These are phyloP conservation scores for Darevskia nairensis DNA, from an alignment of 2,797 vertebrate species.

Conservation along the genomic window DNA sequence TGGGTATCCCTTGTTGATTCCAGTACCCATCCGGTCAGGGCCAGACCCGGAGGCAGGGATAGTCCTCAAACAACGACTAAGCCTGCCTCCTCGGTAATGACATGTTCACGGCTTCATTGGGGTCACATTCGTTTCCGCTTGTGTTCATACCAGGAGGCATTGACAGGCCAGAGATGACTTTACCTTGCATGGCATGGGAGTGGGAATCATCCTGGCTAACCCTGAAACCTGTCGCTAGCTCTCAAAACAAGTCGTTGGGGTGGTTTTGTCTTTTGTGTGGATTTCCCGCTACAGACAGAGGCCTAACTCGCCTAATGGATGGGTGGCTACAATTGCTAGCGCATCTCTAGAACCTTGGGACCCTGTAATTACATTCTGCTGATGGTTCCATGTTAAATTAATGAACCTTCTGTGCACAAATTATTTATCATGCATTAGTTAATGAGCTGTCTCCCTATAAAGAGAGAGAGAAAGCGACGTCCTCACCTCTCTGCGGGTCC, in stretches of 20 bases:
- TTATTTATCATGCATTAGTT: constrained; percentile 23
- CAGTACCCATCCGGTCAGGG: no score
- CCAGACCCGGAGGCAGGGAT: no score
- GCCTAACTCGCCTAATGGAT: constrained; percentile 13
- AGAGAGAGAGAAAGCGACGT: neutral
- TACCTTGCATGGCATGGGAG: no score
- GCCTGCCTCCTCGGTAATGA: no score
- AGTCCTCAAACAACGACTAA: no score
- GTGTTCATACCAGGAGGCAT: no score
- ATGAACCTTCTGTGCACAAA: constrained; percentile 24
- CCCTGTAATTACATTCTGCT: constrained; percentile 22
- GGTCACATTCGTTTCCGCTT: no score
- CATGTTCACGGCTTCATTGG: no score
- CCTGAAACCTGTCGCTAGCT: neutral
- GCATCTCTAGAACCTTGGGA: neutral
- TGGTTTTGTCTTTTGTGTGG: neutral
- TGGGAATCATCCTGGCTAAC: no score
- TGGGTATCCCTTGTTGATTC: no score
- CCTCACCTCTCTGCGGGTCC: neutral
- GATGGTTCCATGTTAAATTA: constrained; percentile 30
- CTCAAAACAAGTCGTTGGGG: neutral
- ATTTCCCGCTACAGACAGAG: neutral
- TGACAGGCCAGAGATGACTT: no score
- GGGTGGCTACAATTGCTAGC: neutral
- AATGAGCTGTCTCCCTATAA: constrained; percentile 4